These are phyloP conservation scores for Dendrocopos noguchii DNA, from an alignment of 2,113 vertebrate genomes.

Conservation along the genomic window DNA sequence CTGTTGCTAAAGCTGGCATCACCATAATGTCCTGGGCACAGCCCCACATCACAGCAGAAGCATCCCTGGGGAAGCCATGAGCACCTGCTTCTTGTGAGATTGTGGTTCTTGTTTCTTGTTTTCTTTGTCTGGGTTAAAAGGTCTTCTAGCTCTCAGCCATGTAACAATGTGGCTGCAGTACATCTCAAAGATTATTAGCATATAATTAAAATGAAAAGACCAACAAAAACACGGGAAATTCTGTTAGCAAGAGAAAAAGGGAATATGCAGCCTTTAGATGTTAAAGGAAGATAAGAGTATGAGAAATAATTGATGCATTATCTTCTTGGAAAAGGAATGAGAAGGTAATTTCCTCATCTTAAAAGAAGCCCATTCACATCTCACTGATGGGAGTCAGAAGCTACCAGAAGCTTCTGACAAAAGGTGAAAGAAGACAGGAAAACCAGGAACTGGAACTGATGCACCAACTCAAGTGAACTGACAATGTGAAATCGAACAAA, in stretches of 20 bases:
- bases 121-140: not conserved
- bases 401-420: not conserved
- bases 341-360: not conserved
- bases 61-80: not conserved
- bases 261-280: not conserved
- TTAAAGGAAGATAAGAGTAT: not conserved
- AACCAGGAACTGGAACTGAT: not conserved
- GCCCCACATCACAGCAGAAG: not conserved
- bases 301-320: not conserved
- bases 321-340: not conserved
- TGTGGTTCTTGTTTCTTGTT: not conserved
- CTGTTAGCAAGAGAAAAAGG: not conserved
- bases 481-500: not conserved
- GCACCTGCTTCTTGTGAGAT: not conserved
- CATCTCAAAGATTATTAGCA: not conserved
- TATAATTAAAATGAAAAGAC: not conserved
- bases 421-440: not conserved
- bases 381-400: not conserved
- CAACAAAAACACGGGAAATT: not conserved
- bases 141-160: not conserved
- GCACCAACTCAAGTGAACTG: not conserved
- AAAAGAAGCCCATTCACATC: not conserved
- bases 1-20: not conserved
- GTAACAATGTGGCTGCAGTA: accelerated
- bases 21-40: not conserved